These are phyloP conservation scores for Phaethornis superciliosus DNA, from an alignment of 2,113 vertebrate genomes.

Conservation along the genomic window DNA sequence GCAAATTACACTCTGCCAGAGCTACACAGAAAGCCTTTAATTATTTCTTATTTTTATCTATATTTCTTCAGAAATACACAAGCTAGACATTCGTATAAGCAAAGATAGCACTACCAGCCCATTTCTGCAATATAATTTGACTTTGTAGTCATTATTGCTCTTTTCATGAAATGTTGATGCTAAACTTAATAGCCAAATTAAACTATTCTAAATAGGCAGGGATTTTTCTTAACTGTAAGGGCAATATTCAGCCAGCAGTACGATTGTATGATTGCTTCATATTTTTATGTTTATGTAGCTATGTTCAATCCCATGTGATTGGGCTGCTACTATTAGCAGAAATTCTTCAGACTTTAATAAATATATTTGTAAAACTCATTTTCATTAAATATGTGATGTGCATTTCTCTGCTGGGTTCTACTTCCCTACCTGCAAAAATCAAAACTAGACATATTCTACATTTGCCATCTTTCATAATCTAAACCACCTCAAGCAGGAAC, in stretches of 20 bases:
- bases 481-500: conserved; percentile 60
- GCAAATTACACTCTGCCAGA: neutral
- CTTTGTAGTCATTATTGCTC: neutral
- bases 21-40: neutral
- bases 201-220: neutral
- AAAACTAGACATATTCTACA: conserved; percentile 65
- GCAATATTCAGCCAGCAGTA: neutral
- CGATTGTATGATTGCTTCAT: neutral
- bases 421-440: conserved; percentile 68
- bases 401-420: conserved; percentile 53
- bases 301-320: conserved; percentile 25
- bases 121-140: neutral
- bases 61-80: neutral
- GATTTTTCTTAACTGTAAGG: neutral
- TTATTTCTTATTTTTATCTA: neutral
- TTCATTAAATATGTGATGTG: conserved; percentile 64
- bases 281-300: conserved; percentile 44
- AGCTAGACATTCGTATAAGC: neutral
- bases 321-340: conserved; percentile 49
- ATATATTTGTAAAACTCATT: conserved; percentile 66
- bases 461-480: conserved; percentile 75
- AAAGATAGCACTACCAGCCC: neutral
- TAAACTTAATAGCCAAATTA: conserved; percentile 21
- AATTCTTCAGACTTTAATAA: conserved; percentile 64
- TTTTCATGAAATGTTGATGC: conserved; percentile 18